Conservation (phyloP, 2,888 invertebrate species). For the Acleris cristana region DNA sequence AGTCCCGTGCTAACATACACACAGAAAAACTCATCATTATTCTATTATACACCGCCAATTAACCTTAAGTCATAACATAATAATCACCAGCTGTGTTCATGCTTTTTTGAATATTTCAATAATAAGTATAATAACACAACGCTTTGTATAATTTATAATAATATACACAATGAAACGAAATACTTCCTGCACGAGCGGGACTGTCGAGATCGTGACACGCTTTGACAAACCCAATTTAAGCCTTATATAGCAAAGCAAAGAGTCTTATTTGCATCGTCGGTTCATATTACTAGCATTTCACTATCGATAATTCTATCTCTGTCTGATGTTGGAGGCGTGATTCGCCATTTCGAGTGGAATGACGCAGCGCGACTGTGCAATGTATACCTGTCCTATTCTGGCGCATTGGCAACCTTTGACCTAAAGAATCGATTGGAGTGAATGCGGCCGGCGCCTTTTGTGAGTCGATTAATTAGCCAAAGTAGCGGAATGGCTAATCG, state of each 20-base stretch:
- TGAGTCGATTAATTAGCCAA: slow-evolving; percentile 69
- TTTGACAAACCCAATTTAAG: slow-evolving; percentile 51
- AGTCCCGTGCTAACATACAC: no score
- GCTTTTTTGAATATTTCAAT: slow-evolving; percentile 53
- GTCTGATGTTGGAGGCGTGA: slow-evolving; percentile 77
- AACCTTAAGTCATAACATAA: slow-evolving; percentile 20
- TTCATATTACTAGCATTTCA: slow-evolving; percentile 68
- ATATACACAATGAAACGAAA: slow-evolving; percentile 73
- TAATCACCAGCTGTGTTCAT: slow-evolving; percentile 51
- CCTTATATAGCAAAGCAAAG: slow-evolving; percentile 55
- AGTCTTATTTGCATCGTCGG: slow-evolving; percentile 65
- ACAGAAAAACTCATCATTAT: no score
- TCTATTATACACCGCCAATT: slow-evolving; percentile 11
- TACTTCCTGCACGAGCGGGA: slow-evolving; percentile 67
- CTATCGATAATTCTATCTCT: slow-evolving; percentile 74
- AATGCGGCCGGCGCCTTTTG: slow-evolving; percentile 69
- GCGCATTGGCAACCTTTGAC: slow-evolving; percentile 76
- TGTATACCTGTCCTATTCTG: slow-evolving; percentile 73
- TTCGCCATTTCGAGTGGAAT: slow-evolving; percentile 74
- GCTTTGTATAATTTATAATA: slow-evolving; percentile 60
- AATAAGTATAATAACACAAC: slow-evolving; percentile 58
- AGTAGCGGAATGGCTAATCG: slow-evolving; percentile 55
- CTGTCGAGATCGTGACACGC: slow-evolving; percentile 71
- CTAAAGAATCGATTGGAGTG: slow-evolving; percentile 76
- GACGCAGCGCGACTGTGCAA: slow-evolving; percentile 63